Conservation (phyloP, 2,888 invertebrate species). For the Congeria kusceri region DNA sequence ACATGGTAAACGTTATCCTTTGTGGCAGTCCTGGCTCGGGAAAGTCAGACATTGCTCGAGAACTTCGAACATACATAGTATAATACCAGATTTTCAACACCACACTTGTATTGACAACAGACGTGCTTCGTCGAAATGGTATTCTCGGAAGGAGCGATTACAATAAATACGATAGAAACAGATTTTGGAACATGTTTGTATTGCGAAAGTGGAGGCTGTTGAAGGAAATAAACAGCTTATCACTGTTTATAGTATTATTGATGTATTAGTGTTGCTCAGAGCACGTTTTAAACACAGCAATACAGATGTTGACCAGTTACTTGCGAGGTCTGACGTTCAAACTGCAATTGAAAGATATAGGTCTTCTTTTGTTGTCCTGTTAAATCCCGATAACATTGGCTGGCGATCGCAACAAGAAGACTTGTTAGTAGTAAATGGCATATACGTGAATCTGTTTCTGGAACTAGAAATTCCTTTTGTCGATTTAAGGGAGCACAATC, state of each 20-base stretch:
- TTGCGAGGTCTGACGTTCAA: not conserved
- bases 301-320: not conserved
- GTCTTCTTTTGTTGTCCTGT: slow-evolving; percentile 19
- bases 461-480: slow-evolving; percentile 28
- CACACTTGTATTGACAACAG: not conserved
- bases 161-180: slow-evolving; percentile 13
- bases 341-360: slow-evolving; percentile 25
- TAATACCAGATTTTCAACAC: not conserved
- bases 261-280: slow-evolving; percentile 8
- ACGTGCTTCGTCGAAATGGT: slow-evolving; percentile 4
- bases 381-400: slow-evolving; percentile 18
- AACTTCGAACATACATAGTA: slow-evolving; percentile 1
- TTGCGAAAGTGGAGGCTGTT: slow-evolving; percentile 10
- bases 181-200: slow-evolving; percentile 21
- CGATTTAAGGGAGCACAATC: slow-evolving; percentile 6
- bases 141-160: slow-evolving; percentile 21
- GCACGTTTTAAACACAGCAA: slow-evolving; percentile 11
- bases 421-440: not conserved
- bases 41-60: slow-evolving; percentile 17
- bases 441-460: not conserved
- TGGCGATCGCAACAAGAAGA: slow-evolving; percentile 3
- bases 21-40: slow-evolving; percentile 37
- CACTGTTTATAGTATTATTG: slow-evolving; percentile 35
- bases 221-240: slow-evolving; percentile 9
- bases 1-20: slow-evolving; percentile 34